Conservation (phyloP, 1,140 invertebrate genomes). For the Drosophila kikkawai region DNA sequence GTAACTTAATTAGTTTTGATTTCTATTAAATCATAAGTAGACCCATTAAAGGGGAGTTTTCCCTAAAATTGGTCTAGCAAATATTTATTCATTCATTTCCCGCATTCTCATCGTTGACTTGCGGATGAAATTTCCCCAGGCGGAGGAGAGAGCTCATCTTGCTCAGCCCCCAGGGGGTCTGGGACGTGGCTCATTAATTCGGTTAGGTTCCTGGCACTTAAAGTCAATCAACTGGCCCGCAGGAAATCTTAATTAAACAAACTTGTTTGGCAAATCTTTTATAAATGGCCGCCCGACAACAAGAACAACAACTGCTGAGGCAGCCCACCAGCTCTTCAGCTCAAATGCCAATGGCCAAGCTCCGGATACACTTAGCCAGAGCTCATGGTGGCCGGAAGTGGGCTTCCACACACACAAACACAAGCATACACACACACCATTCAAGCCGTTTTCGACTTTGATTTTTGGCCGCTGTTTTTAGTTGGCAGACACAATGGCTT, state of each 20-base stretch:
- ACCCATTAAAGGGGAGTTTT: slow-evolving; percentile 1
- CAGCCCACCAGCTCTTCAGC: slow-evolving; percentile 14
- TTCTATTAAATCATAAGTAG: not conserved
- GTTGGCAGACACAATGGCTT: slow-evolving; percentile 16
- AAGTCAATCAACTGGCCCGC: slow-evolving; percentile 59
- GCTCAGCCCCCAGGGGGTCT: not conserved
- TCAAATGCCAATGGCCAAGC: slow-evolving; percentile 45
- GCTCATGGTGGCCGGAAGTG: slow-evolving; percentile 21
- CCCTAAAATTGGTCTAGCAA: slow-evolving; percentile 11
- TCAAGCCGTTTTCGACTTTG: slow-evolving; percentile 52
- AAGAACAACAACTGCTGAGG: slow-evolving; percentile 20
- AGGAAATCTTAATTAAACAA: slow-evolving; percentile 80
- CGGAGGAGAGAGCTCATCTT: not conserved
- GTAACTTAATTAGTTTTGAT: not conserved
- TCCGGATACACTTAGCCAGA: slow-evolving; percentile 42
- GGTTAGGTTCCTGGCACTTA: slow-evolving; percentile 37
- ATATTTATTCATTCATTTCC: slow-evolving; percentile 23
- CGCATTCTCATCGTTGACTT: slow-evolving; percentile 9
- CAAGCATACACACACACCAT: slow-evolving; percentile 3
- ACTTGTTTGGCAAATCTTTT: slow-evolving; percentile 75
- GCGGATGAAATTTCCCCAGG: slow-evolving; percentile 14
- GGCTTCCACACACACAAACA: slow-evolving; percentile 22
- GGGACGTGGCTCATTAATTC: slow-evolving; percentile 38
- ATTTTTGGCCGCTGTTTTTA: slow-evolving; percentile 50
- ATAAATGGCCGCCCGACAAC: slow-evolving; percentile 48